Base-by-base conservation (phyloP, 2,888 invertebrate species). In the Macrophya annulata region DNA sequence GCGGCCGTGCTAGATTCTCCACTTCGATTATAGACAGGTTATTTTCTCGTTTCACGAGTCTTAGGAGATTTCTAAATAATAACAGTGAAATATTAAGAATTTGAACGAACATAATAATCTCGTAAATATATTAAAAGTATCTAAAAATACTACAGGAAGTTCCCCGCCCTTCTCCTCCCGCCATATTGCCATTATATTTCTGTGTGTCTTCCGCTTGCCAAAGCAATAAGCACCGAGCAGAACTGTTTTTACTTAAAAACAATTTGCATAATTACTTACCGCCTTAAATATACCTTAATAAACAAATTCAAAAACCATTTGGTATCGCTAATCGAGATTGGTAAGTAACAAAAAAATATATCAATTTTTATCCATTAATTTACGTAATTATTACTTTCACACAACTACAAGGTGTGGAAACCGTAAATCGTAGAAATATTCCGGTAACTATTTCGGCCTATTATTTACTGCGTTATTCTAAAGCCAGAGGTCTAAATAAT, bases 151-250 rank as follows among this genome's bases (percentile, higher is more conserved):
- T n/a, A 86, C 89, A 89, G 90, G 90, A 90, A 90, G 90, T 90
- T 86, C 62, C 86, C 90, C 90, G 89, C 90, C 90, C 90, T 89
- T 88, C 82, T 85, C 31, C 37, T 45, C 79, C 84, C 90, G 90
- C 90, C 90, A 90, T 90, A 87, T 90, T 90, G 89, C 48, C 12
- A 43, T 55, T 51, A 68, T 37, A 68, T 68, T 68, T 68, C 68
- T 37, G 17, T 68, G 72, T 74, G 72, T 87, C 88, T 90, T 90
- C 90, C 90, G 89, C 86, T 90, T 87, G 86, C 85, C 85, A 87
- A 88, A 87, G 88, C 87, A 74, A 65, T 68, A 82, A 59, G 45
- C 51, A 51, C 59, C 55, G 85, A 74, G 85, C 82, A 43, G 85
- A 68, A 85, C 84, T 84, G 71, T 83, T 83, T 48, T 68, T 48